Evolutionary conservation across 2,888 invertebrate species (phyloP).

Genomic region (Platypus cylindrus): DNA sequence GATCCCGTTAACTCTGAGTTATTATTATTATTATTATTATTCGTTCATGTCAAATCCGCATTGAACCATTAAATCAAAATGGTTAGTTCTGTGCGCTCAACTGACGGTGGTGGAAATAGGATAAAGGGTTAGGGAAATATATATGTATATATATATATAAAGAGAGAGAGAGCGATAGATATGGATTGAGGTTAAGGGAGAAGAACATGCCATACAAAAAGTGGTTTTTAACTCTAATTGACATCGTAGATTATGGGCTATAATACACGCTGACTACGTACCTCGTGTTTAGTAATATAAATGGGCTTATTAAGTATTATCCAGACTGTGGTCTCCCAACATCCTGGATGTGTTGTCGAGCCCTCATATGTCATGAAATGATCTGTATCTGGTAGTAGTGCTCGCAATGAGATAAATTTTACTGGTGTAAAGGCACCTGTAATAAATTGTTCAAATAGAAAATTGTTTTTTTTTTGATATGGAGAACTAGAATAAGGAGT

Average conservation of each 20-base stretch:
- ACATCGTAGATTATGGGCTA: constrained; percentile 11
- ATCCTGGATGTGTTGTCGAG: constrained; percentile 93
- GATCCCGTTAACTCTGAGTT: constrained; percentile 6
- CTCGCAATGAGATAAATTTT: constrained; percentile 72
- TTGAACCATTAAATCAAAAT: constrained; percentile 8
- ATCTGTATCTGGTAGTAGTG: constrained; percentile 79
- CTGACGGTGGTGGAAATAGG: too few relatives aligned
- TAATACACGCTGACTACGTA: too few relatives aligned
- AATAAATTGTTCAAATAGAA: too few relatives aligned
- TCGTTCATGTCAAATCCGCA: constrained; percentile 6
- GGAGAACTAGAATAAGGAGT: too few relatives aligned
- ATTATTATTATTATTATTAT: too few relatives aligned
- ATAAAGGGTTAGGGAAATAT: too few relatives aligned
- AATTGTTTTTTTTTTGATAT: too few relatives aligned
- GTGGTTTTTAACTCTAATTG: constrained; percentile 14
- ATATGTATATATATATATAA: too few relatives aligned
- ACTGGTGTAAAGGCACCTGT: constrained; percentile 73
- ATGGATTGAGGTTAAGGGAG: neutral
- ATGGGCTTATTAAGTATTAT: constrained; percentile 96
- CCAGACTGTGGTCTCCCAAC: constrained; percentile 99
- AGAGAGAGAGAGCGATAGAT: neutral
- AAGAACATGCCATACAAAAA: constrained; percentile 6
- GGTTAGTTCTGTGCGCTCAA: too few relatives aligned
- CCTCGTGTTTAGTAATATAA: constrained; percentile 93
- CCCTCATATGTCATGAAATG: constrained; percentile 98